phyloP scores from a whole-genome alignment of 2,797 vertebrate genomes.

The Hafferia zeledoni region DNA sequence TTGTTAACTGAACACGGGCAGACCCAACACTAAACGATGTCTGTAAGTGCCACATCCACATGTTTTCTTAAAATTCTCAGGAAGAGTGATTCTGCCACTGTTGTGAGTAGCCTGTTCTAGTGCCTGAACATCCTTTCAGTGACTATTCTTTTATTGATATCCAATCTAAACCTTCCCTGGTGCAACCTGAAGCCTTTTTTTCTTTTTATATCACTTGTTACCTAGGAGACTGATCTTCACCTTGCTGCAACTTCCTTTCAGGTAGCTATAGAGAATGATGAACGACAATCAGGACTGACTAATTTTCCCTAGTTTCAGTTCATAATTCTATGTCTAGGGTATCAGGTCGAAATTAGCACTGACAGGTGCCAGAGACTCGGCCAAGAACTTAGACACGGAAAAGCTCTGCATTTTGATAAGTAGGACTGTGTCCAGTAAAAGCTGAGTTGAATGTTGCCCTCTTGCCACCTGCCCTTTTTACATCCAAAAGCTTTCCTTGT shows the following conservation, averaged over 20 bases:
- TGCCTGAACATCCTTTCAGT: neutral
- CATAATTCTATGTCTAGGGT: neutral
- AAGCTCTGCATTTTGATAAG: neutral
- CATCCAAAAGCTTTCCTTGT: neutral
- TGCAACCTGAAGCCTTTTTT: neutral
- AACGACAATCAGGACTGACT: neutral
- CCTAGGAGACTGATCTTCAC: neutral
- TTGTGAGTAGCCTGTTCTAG: neutral
- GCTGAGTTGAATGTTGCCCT: neutral
- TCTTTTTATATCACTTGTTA: rapidly evolving
- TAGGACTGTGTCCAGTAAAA: rapidly evolving
- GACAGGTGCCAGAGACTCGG: neutral
- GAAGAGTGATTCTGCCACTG: neutral
- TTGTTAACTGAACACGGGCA: rapidly evolving
- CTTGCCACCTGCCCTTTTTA: neutral
- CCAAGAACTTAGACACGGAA: neutral
- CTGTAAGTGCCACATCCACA: too few relatives aligned
- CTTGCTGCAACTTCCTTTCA: neutral
- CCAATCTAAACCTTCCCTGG: neutral
- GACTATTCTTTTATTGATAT: neutral
- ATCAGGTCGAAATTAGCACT: neutral
- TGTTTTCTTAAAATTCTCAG: neutral
- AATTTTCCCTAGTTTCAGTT: neutral
- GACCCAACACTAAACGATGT: rapidly evolving
- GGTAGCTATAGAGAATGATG: neutral